Evolutionary conservation across 2,797 vertebrate species (phyloP), one percentile per base, ranked within the genome.

Genomic region (Diplodus puntazzo): DNA sequence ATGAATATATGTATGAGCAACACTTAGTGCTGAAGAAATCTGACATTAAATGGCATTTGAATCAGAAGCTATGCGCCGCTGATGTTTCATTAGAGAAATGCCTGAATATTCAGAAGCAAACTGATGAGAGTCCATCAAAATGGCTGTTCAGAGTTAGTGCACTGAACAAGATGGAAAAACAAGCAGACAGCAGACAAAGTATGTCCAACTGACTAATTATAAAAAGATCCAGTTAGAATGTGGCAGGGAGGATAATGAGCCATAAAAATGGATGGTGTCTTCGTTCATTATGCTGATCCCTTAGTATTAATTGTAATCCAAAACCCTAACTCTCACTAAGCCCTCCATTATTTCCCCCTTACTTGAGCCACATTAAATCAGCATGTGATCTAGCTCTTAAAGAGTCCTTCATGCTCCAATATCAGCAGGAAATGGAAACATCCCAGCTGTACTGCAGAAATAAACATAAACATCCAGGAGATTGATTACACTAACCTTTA

Each of bases 401-500:
- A 21, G 61, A 85, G 73, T 69, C 79, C 78, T 88, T 80, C 77
- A 79, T 85, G 82, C 84, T 82, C 84, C 68, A 64, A 74, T 64
- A 86, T 87, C 67, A 81, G 81, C 68, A 76, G 85, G 82, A 88
- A 92, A 92, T 85, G 77, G 79, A 91, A 92, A 87, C 68, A 88
- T 90, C 82, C 77, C 45, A 80, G 83, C 71, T 87, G 76, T 81
- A 84, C 59, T 62, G 69, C 65, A 80, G 79, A 87, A 91, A 90
- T 90, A 93, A 88, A 92, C 87, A 91, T 79, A 91, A 91, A 93
- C 82, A 92, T 90, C 84, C 57, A 34, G 42, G 43, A 87, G 88
- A 93, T 75, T 81, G 77, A 93, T 93, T 90, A 75, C 72, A 80
- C 84, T 79, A 92, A 93, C 85, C 91, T 92, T 92, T 92, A 87